Evolutionary conservation across 2,113 vertebrate genomes (phyloP).

Genomic region (Chroicocephalus ridibundus): DNA sequence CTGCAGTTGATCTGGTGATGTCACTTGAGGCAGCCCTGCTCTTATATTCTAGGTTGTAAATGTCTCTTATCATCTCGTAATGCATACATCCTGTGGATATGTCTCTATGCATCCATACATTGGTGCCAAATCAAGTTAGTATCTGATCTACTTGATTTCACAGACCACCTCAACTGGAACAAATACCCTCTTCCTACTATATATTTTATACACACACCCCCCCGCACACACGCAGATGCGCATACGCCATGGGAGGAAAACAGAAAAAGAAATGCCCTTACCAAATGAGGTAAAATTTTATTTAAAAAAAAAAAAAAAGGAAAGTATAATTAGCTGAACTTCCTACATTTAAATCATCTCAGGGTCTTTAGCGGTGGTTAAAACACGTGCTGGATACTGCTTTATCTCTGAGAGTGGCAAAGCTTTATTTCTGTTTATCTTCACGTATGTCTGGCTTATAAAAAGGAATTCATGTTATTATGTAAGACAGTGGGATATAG

Average conservation of each 20-base stretch:
- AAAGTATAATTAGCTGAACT: background rate
- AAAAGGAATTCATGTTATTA: background rate
- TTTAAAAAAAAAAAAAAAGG: too few relatives aligned
- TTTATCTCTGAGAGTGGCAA: background rate
- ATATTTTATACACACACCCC: background rate
- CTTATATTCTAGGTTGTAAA: constrained; percentile 79
- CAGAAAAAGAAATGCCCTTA: background rate
- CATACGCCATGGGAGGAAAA: background rate
- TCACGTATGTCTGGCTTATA: background rate
- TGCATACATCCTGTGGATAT: constrained; percentile 72
- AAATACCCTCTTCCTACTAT: constrained; percentile 38
- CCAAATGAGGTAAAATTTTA: background rate
- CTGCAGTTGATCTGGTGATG: constrained; percentile 80
- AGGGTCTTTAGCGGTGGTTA: background rate
- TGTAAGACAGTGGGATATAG: background rate
- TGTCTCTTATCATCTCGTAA: constrained; percentile 75
- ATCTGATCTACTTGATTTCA: constrained; percentile 72
- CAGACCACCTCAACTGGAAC: constrained; percentile 61
- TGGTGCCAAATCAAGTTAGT: constrained; percentile 72
- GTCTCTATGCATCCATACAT: constrained; percentile 71
- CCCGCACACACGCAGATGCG: background rate
- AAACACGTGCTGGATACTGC: background rate
- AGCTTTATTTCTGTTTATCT: background rate
- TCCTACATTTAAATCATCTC: background rate
- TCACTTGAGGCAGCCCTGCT: constrained; percentile 77